These are phyloP conservation scores for Pachypanchax playfairii DNA, from an alignment of 2,113 vertebrate species.

Conservation along the genomic window DNA sequence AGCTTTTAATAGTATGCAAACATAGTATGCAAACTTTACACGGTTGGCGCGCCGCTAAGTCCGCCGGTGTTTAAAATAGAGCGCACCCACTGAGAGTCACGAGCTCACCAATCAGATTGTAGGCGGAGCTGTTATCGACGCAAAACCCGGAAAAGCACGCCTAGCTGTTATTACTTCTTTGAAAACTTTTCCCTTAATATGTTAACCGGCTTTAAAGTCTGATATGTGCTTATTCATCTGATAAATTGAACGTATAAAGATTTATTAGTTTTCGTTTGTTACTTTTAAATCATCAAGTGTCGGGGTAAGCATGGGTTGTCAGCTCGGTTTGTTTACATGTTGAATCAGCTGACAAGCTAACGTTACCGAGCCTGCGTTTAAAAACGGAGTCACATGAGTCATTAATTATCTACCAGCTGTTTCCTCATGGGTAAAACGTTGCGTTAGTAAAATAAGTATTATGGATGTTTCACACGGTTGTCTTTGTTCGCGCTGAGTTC, in stretches of 20 bases:
- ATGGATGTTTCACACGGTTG: not conserved
- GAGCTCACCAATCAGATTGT: conserved; percentile 49
- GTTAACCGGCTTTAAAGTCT: not conserved
- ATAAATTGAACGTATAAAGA: fast-evolving
- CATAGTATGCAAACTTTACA: too few relatives aligned
- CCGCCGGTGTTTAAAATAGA: not conserved
- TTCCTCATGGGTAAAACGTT: conserved; percentile 4
- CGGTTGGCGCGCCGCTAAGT: not conserved
- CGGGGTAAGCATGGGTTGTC: not conserved
- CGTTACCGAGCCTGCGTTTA: conserved; percentile 23
- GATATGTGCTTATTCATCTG: fast-evolving
- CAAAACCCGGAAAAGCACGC: conserved; percentile 34
- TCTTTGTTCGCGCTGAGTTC: not conserved
- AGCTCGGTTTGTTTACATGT: conserved; percentile 64
- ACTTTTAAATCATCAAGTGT: not conserved
- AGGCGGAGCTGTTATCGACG: not conserved
- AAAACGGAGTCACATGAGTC: conserved; percentile 44
- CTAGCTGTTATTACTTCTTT: conserved; percentile 20
- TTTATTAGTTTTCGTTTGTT: fast-evolving
- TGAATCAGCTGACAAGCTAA: conserved; percentile 60
- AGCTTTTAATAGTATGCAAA: too few relatives aligned
- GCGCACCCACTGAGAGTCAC: not conserved
- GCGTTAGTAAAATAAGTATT: not conserved
- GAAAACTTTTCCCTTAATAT: conserved; percentile 39
- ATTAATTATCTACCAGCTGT: conserved; percentile 11